Evolutionary conservation across 2,888 invertebrate genomes (phyloP), one percentile per base, ranked within the genome.

Genomic region (Amphipyra berbera): DNA sequence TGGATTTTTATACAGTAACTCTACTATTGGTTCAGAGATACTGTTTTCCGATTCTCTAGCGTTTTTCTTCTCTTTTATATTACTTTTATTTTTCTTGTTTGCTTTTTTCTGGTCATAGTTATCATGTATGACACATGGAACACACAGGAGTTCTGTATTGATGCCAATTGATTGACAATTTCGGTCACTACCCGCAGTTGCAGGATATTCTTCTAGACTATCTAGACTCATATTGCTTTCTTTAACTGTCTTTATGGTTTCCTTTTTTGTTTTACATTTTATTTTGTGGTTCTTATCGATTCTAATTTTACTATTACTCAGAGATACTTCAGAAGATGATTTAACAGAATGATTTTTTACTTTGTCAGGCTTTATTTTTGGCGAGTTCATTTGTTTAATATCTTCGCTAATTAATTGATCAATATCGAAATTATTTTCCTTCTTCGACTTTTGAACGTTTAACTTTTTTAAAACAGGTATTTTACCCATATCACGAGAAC

Each of bases 171-270:
- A 90, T 62, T 89, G 88, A 68, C 82, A 85, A 46, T 82, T 87
- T 72, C 82, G 84, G 46, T 82, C 82, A 37, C 66, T 71, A 38
- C 52, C 66, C 10, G 69, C 78, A 61, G 74, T 74, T 37, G 65
- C 61, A 63, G 78, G 40, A 60, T 61, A 58, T 50, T 88, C 89
- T 47, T 94, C 94, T 44, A 94, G 86, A 70, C 94, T 95, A 69
- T 94, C 94, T 72, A 91, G 81, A 78, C 94, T 95, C 83, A 94
- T 90, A 49, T 86, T 92, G 52, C 72, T 90, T 80, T 92, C 91
- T 86, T 91, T 91, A 37, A 68, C 45, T 37, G 70, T 66, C 66
- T 81, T 83, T 42, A 69, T 63, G 9, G 63, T 45, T 54, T 76
- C 66, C 21, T 54, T 69, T 68, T 66, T 82, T 37, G 53, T 56